Base-by-base conservation (phyloP, 2,113 vertebrate genomes). In the Passer montanus region DNA sequence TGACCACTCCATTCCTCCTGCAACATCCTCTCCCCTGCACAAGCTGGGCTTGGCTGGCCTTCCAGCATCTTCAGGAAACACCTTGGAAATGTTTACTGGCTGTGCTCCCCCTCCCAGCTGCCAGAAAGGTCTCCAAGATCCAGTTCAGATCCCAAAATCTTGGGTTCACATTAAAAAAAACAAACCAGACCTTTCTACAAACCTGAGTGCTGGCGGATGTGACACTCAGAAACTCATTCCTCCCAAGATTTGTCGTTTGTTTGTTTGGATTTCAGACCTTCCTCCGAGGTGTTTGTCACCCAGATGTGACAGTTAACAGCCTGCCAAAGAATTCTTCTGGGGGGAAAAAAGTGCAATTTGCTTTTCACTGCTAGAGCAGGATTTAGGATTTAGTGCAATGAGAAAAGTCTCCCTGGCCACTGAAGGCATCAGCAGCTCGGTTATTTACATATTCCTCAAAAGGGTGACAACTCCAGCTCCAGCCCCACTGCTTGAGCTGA, bases 301-400 rank as follows among this genome's bases (percentile, higher is more conserved):
- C 84, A n/a, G 82, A 30, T 9, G 55, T 31, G 58, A 88, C 47
- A 70, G 33, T 7, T 12, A 6, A 43, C 60, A 84, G 70, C 16
- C 89, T 44, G 77, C 15, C n/a, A 46, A 63, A 27, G 14, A 3
- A 43, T 5, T 24, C 26, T 18, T 77, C 16, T 13, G 3, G 3
- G 16, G 20, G 6, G 13, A 2, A 0, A 1, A 1, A 86, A 85
- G 90, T 90, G 90, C 94, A 70, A 77, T 80, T 79, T 62, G 46
- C 74, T 82, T 83, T 84, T 67, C 63, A 18, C 43, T 77, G 87
- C 85, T 31, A 13, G 30, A 73, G 63, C n/a, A 76, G 79, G 79
- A 58, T 56, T 76, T 35, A 94, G 94, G 79, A 58, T 56, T 76
- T 35, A 94, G 94, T 85, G 91, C 93, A 94, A 89, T 7, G 41